Percentiles rank a stretch among this genome's conserved stretches.
phyloP scores from a whole-genome alignment of 2,113 vertebrate species.

The Cisticola juncidis region DNA sequence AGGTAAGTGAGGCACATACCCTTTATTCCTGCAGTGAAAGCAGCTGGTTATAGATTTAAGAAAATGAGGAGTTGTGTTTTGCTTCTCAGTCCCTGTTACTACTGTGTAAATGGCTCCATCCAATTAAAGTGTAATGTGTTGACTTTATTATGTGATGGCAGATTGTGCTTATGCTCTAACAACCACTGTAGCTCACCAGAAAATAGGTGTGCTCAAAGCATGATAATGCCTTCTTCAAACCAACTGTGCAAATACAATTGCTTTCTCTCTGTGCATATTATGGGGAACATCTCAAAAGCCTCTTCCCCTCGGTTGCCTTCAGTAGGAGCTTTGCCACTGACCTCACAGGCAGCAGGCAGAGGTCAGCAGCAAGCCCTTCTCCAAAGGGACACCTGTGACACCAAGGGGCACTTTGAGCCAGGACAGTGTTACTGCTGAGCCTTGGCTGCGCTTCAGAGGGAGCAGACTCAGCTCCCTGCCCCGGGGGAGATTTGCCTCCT shows the following conservation, averaged over 20 bases:
- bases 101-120: conserved; percentile 55
- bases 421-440: background rate
- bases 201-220: conserved; percentile 39
- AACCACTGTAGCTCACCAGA: conserved; percentile 27
- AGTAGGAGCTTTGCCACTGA: background rate
- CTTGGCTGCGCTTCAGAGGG: background rate
- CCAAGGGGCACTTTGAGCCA: background rate
- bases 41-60: conserved; percentile 44
- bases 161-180: conserved; percentile 39
- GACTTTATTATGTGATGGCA: conserved; percentile 43
- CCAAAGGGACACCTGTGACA: background rate
- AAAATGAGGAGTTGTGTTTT: conserved; percentile 25
- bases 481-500: background rate
- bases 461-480: background rate
- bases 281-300: background rate
- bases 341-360: background rate
- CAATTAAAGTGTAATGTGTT: conserved; percentile 67
- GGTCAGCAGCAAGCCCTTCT: background rate
- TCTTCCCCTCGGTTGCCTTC: background rate
- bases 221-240: background rate
- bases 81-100: conserved; percentile 49
- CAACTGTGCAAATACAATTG: background rate
- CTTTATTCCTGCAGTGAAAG: conserved; percentile 32
- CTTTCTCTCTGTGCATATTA: background rate
- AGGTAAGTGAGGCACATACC: background rate